Conservation (phyloP, 1,140 invertebrate species). For the Pseudomyrmex sp. region DNA sequence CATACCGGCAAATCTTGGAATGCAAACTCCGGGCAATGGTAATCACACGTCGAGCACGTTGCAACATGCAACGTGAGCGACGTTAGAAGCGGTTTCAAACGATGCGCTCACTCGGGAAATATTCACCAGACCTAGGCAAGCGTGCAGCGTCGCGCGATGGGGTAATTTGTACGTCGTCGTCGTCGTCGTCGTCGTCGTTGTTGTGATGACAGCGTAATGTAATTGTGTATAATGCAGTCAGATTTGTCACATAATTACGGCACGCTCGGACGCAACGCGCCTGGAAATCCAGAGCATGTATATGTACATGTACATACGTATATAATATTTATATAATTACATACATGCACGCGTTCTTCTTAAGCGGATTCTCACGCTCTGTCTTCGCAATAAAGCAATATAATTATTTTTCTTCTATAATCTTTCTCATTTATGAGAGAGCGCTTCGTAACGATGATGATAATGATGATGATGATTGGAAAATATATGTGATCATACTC, state of each 20-base stretch:
- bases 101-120: conserved; percentile 49
- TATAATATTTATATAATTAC: no score
- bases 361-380: conserved; percentile 24
- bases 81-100: conserved; percentile 13
- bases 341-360: neutral
- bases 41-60: conserved; percentile 8
- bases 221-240: conserved; percentile 28
- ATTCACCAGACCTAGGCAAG: conserved; percentile 17
- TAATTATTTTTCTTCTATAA: conserved; percentile 21
- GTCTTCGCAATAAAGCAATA: neutral
- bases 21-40: neutral
- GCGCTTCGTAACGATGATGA: neutral
- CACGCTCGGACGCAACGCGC: conserved; percentile 1
- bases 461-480: neutral
- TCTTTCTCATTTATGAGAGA: neutral
- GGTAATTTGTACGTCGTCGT: conserved; percentile 20
- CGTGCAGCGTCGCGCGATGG: conserved; percentile 9
- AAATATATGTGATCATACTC: neutral
- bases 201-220: conserved; percentile 26
- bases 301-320: neutral
- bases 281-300: conserved; percentile 10
- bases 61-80: conserved; percentile 10
- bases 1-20: neutral
- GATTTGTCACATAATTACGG: conserved; percentile 48
- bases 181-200: no score